Evolutionary conservation across 2,797 vertebrate species (phyloP).

Genomic region (Rhinatrema bivittatum): DNA sequence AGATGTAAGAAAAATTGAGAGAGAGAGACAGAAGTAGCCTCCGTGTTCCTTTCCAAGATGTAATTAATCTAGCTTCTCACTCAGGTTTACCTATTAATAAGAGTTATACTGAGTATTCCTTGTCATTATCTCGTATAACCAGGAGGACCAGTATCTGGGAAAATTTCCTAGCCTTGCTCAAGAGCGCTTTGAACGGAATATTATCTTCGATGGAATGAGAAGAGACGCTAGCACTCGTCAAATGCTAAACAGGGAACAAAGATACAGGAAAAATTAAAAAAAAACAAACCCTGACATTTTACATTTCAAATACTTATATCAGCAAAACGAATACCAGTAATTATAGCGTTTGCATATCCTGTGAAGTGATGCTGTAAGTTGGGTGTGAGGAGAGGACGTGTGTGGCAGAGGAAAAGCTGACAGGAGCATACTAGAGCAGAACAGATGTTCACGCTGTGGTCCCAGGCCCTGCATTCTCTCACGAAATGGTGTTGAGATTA

Average conservation of each 20-base stretch:
- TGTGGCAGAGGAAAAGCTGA: conserved; percentile 17
- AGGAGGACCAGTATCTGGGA: conserved; percentile 22
- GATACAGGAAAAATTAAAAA: conserved; percentile 10
- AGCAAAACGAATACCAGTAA: conserved; percentile 58
- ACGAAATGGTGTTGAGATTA: conserved; percentile 17
- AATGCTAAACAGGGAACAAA: conserved; percentile 31
- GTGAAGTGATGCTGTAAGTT: conserved; percentile 27
- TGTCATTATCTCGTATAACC: neutral
- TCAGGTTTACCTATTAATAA: conserved; percentile 35
- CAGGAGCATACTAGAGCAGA: conserved; percentile 18
- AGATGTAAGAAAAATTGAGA: conserved; percentile 9
- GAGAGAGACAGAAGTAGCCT: conserved; percentile 21
- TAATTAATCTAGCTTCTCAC: conserved; percentile 47
- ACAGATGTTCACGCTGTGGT: conserved; percentile 34
- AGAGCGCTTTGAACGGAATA: no score
- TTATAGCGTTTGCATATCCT: conserved; percentile 55
- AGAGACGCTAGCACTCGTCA: conserved; percentile 36
- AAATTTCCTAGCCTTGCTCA: conserved; percentile 32
- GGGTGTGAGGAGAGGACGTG: neutral
- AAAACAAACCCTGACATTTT: conserved; percentile 46
- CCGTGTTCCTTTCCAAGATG: conserved; percentile 22
- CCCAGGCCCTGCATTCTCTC: conserved; percentile 7
- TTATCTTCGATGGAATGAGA: conserved; percentile 5
- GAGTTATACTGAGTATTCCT: conserved; percentile 44
- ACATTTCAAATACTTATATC: conserved; percentile 52